A percentile compares a stretch with the other conserved stretches of the same genome.
phyloP scores from a whole-genome alignment of 2,888 invertebrate species.

The Holacanthella duospinosa region DNA sequence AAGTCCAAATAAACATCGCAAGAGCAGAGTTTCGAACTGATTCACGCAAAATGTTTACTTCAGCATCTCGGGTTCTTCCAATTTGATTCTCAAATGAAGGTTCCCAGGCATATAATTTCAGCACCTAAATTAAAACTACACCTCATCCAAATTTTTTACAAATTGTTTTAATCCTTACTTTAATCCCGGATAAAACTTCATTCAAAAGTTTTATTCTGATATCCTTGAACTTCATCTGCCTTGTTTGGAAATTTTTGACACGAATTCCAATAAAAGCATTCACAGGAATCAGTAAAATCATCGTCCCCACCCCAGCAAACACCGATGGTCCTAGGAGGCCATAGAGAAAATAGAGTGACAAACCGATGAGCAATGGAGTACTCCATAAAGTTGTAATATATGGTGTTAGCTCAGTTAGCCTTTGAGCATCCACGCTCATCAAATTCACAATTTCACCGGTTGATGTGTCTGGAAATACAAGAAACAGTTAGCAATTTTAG shows the following conservation, averaged over 20 bases:
- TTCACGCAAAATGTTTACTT: constrained; percentile 74
- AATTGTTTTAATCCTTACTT: constrained; percentile 46
- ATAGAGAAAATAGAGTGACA: constrained; percentile 78
- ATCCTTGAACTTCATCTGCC: constrained; percentile 89
- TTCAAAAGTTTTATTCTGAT: constrained; percentile 87
- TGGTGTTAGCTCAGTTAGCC: constrained; percentile 71
- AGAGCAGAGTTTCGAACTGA: constrained; percentile 68
- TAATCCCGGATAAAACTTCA: constrained; percentile 83
- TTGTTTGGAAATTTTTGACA: constrained; percentile 67
- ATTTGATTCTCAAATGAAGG: constrained; percentile 45
- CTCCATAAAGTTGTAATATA: constrained; percentile 86
- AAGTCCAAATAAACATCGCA: constrained; percentile 45
- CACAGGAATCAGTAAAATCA: constrained; percentile 83
- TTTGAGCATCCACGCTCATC: constrained; percentile 84
- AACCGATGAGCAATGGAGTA: constrained; percentile 70
- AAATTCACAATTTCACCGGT: constrained; percentile 85
- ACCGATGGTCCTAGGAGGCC: constrained; percentile 70
- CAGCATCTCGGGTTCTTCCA: constrained; percentile 71
- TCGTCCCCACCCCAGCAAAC: constrained; percentile 81
- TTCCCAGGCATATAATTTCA: constrained; percentile 37
- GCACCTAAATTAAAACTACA: constrained; percentile 36
- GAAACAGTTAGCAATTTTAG: no score
- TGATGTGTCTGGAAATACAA: constrained; percentile 48
- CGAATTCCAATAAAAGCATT: constrained; percentile 75
- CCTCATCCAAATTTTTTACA: no score